Conservation (phyloP, 1,140 invertebrate species). For the Carcinoscorpius rotundicauda region DNA sequence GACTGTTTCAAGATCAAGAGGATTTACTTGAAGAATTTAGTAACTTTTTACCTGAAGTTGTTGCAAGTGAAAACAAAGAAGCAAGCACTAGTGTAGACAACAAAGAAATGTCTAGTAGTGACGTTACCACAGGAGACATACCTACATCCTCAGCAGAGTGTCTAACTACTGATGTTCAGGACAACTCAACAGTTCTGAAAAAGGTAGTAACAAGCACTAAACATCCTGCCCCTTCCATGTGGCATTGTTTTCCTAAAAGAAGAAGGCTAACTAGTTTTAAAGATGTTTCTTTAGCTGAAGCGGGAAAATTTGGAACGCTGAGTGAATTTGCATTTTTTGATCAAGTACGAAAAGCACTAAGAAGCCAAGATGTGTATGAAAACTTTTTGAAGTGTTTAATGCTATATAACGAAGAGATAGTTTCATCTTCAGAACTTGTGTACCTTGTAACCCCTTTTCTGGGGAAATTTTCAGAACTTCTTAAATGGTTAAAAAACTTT, state of each 20-base stretch:
- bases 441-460: conserved; percentile 76
- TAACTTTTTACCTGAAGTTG: conserved; percentile 77
- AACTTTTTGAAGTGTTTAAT: conserved; percentile 89
- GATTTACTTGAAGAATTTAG: conserved; percentile 92
- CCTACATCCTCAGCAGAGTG: too few species aligned
- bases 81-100: too few species aligned
- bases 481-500: conserved; percentile 85
- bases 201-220: too few species aligned
- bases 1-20: conserved; percentile 92
- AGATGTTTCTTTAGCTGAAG: conserved; percentile 52
- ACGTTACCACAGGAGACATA: too few species aligned
- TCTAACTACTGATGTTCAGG: too few species aligned
- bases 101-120: too few species aligned
- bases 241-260: too few species aligned
- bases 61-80: too few species aligned
- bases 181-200: too few species aligned
- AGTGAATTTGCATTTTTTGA: conserved; percentile 95
- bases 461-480: conserved; percentile 59
- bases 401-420: conserved; percentile 83
- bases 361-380: conserved; percentile 76
- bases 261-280: conserved; percentile 24
- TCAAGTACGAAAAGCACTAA: conserved; percentile 76
- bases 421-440: conserved; percentile 75
- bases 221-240: too few species aligned
- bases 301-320: conserved; percentile 76